phyloP scores from a whole-genome alignment of 2,888 invertebrate genomes.

The Ochlodes sylvanus region DNA sequence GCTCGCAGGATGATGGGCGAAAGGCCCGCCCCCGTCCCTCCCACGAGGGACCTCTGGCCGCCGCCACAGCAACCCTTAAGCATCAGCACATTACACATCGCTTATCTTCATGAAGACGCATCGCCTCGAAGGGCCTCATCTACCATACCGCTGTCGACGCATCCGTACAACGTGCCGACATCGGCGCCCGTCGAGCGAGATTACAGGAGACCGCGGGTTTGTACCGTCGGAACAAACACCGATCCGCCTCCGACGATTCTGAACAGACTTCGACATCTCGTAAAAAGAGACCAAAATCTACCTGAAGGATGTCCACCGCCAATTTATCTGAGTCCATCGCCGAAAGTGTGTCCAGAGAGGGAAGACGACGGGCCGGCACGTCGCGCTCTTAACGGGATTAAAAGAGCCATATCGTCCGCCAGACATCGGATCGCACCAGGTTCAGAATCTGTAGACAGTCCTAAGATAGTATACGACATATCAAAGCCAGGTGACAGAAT shows the following conservation, averaged over 20 bases:
- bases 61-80: slow-evolving; percentile 70
- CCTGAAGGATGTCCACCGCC: slow-evolving; percentile 57
- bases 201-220: slow-evolving; percentile 58
- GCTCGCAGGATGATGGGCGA: slow-evolving; percentile 78
- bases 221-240: slow-evolving; percentile 77
- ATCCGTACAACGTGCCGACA: slow-evolving; percentile 58
- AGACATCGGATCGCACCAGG: slow-evolving; percentile 73
- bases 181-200: slow-evolving; percentile 53
- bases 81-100: slow-evolving; percentile 77
- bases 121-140: slow-evolving; percentile 67
- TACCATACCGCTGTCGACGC: slow-evolving; percentile 57
- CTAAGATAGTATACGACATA: slow-evolving; percentile 75
- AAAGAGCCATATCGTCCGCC: slow-evolving; percentile 68
- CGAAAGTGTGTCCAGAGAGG: slow-evolving; percentile 45
- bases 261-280: slow-evolving; percentile 56
- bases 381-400: slow-evolving; percentile 67
- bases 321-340: slow-evolving; percentile 64
- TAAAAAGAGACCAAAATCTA: slow-evolving; percentile 58
- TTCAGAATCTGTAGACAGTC: slow-evolving; percentile 68
- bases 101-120: slow-evolving; percentile 70
- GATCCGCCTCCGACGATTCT: slow-evolving; percentile 68
- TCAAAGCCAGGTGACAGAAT: slow-evolving; percentile 77
- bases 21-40: slow-evolving; percentile 75
- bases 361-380: slow-evolving; percentile 67
- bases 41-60: slow-evolving; percentile 73